Evolutionary conservation across 1,140 invertebrate genomes (phyloP).

Genomic region (Camponotus floridanus): DNA sequence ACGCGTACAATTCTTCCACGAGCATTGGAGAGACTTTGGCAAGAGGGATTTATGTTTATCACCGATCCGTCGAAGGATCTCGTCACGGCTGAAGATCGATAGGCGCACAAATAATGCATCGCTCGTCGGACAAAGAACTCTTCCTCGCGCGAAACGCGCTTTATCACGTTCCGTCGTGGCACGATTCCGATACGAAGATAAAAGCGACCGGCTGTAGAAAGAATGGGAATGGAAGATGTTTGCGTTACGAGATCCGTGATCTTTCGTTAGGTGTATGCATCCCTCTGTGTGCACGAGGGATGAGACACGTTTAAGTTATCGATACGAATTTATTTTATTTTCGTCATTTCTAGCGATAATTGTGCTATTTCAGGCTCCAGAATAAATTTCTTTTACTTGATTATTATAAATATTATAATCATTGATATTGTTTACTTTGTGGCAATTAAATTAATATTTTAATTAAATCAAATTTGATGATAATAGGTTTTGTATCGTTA

Average conservation of each 20-base stretch:
- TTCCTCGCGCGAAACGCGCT: slow-evolving; percentile 65
- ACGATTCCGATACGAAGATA: slow-evolving; percentile 62
- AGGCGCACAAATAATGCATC: slow-evolving; percentile 48
- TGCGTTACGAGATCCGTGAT: slow-evolving; percentile 34
- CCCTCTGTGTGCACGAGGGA: neutral
- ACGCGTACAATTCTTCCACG: neutral
- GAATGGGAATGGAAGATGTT: slow-evolving; percentile 47
- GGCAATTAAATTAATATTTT: neutral
- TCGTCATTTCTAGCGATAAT: neutral
- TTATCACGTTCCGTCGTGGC: slow-evolving; percentile 63
- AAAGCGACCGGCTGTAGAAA: slow-evolving; percentile 42
- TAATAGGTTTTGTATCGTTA: neutral
- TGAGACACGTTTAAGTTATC: slow-evolving; percentile 1
- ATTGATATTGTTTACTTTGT: neutral
- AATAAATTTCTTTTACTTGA: neutral
- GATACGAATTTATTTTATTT: neutral
- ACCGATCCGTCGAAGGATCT: slow-evolving; percentile 51
- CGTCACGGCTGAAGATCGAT: slow-evolving; percentile 64
- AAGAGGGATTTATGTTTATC: slow-evolving; percentile 63
- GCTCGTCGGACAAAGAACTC: slow-evolving; percentile 64
- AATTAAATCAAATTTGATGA: neutral
- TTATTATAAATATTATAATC: neutral
- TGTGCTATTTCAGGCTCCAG: neutral
- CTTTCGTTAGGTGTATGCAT: neutral
- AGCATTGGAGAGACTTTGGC: slow-evolving; percentile 43